These are phyloP conservation scores for Muntiacus muntjak DNA, from an alignment of 2,113 vertebrate genomes.

Conservation along the genomic window DNA sequence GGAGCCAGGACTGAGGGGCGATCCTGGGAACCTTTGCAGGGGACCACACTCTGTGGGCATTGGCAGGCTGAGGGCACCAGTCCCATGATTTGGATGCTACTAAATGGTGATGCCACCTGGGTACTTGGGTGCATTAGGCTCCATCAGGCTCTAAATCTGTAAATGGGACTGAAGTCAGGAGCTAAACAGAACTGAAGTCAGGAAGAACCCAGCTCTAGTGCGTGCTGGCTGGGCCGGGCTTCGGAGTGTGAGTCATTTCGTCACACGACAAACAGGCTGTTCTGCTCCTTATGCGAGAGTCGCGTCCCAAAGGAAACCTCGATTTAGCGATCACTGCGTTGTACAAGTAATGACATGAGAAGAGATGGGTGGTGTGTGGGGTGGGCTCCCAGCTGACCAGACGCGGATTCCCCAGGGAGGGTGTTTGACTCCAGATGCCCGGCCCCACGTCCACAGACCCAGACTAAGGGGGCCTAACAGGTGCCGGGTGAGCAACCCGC, in stretches of 20 bases:
- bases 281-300: not conserved
- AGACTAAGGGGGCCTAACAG: not conserved
- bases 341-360: not conserved
- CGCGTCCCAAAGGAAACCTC: not conserved
- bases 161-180: not conserved
- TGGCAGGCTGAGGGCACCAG: not conserved
- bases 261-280: not conserved
- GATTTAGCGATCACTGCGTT: not conserved
- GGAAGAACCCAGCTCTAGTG: not conserved
- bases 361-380: not conserved
- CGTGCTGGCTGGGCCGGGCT: not conserved
- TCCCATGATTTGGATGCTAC: no score
- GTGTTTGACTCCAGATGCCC: no score
- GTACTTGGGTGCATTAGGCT: not conserved
- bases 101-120: not conserved
- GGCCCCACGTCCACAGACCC: no score
- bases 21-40: not conserved
- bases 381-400: not conserved
- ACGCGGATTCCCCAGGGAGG: not conserved
- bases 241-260: not conserved
- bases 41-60: not conserved
- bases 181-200: no score
- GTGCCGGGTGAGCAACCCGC: not conserved
- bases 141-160: not conserved
- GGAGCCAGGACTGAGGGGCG: not conserved